These are phyloP conservation scores for Dastarcus helophoroides DNA, from an alignment of 2,888 invertebrate species.

Conservation along the genomic window DNA sequence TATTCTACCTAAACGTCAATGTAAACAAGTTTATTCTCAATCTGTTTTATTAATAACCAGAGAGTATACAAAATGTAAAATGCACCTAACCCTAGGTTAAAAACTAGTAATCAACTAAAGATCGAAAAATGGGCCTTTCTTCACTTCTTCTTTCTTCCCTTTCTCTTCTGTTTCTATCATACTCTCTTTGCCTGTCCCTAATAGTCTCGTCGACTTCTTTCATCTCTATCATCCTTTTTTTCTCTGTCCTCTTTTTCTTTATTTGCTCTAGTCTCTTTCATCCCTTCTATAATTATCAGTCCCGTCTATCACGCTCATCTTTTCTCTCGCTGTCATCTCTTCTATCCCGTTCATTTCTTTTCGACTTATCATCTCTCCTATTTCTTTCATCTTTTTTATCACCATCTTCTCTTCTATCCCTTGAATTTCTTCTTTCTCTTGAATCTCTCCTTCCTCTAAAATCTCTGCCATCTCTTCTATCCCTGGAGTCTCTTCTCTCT, in stretches of 20 bases:
- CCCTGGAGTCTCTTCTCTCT: constrained; percentile 18
- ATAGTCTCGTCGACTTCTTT: constrained; percentile 30
- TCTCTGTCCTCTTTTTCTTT: constrained; percentile 23
- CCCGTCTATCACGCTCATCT: constrained; percentile 17
- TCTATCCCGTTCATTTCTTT: constrained; percentile 17
- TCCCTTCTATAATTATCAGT: constrained; percentile 11
- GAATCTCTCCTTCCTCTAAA: constrained; percentile 12
- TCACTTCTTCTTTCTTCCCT: too few relatives aligned
- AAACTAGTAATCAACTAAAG: too few relatives aligned
- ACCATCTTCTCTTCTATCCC: constrained; percentile 19
- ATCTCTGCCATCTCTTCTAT: constrained; percentile 20
- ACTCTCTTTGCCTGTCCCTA: too few relatives aligned
- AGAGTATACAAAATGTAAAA: too few relatives aligned
- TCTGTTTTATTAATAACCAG: too few relatives aligned
- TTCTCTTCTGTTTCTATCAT: too few relatives aligned
- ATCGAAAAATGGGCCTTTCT: too few relatives aligned
- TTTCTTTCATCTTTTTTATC: constrained; percentile 17
- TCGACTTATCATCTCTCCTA: too few relatives aligned
- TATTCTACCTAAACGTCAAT: too few relatives aligned
- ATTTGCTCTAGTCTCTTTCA: constrained; percentile 4
- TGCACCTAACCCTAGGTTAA: too few relatives aligned
- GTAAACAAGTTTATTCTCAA: too few relatives aligned
- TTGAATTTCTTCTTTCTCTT: constrained; percentile 17
- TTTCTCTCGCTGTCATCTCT: constrained; percentile 24
- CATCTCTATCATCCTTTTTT: constrained; percentile 22